Percentiles rank a stretch among this genome's conserved stretches.
phyloP scores from a whole-genome alignment of 2,797 vertebrate species.

The Taeniopygia guttata region DNA sequence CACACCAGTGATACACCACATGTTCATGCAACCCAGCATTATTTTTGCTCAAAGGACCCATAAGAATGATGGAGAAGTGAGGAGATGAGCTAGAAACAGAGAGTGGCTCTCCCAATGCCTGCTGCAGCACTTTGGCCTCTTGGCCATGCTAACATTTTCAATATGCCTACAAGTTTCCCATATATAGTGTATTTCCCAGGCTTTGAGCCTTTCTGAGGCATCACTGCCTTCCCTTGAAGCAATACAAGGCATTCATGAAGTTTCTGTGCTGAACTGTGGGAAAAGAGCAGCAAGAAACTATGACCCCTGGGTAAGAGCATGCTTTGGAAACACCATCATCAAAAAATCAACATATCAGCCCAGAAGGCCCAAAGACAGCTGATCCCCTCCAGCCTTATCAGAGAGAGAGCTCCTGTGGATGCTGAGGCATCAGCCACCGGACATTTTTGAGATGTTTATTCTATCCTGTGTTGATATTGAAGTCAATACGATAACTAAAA shows the following conservation, averaged over 20 bases:
- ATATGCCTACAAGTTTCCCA: slow-evolving; percentile 7
- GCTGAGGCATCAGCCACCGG: slow-evolving; percentile 18
- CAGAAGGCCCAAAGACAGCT: slow-evolving; percentile 25
- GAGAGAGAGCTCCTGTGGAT: slow-evolving; percentile 32
- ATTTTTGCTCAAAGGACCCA: not conserved
- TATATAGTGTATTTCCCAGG: slow-evolving; percentile 42
- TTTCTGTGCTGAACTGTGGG: slow-evolving; percentile 73
- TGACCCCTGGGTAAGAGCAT: slow-evolving; percentile 58
- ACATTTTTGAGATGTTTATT: slow-evolving; percentile 57
- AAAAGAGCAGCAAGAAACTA: slow-evolving; percentile 59
- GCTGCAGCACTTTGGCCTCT: not conserved
- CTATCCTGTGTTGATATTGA: slow-evolving; percentile 29
- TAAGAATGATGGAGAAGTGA: not conserved
- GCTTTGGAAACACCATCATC: slow-evolving; percentile 61
- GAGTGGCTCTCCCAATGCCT: fast-evolving
- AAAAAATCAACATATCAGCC: slow-evolving; percentile 64
- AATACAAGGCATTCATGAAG: slow-evolving; percentile 49
- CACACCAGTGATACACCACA: not conserved
- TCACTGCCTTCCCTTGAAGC: slow-evolving; percentile 38
- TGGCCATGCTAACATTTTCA: not conserved
- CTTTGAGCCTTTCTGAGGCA: slow-evolving; percentile 17
- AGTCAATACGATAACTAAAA: slow-evolving; percentile 55
- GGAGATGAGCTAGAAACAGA: not conserved
- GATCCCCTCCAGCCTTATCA: not conserved
- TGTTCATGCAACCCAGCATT: not conserved